Percentiles rank a stretch among this genome's conserved stretches.
These are phyloP conservation scores for Yponomeuta evonymella DNA, from an alignment of 2,888 invertebrate genomes.

Conservation along the genomic window DNA sequence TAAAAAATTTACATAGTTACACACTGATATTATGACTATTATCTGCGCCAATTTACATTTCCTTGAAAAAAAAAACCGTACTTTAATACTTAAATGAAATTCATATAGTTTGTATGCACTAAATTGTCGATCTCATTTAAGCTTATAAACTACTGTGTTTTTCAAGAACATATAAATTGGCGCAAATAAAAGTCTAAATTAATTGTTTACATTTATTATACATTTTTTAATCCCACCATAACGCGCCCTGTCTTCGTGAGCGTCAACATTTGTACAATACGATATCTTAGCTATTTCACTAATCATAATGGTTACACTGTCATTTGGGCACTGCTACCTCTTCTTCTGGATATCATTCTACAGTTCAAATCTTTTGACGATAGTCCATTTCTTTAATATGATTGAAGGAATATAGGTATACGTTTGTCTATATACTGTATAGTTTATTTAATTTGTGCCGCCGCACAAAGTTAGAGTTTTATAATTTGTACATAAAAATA, in stretches of 20 bases:
- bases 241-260: background rate
- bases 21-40: no score
- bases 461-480: constrained; percentile 17
- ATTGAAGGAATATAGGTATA: background rate
- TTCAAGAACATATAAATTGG: no score
- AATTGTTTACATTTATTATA: no score
- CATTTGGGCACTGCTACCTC: background rate
- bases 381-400: background rate
- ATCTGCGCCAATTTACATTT: no score
- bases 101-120: no score
- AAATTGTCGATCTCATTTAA: no score
- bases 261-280: background rate
- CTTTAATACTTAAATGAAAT: no score
- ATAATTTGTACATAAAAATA: constrained; percentile 9
- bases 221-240: no score
- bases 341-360: background rate
- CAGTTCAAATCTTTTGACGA: constrained; percentile 12
- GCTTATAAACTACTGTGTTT: no score
- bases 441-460: constrained; percentile 16
- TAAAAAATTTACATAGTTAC: no score
- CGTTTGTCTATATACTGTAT: background rate
- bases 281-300: constrained; percentile 11
- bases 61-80: no score
- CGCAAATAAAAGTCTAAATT: no score
- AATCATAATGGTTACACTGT: constrained; percentile 8